Percentiles rank a stretch among this genome's conserved stretches.
phyloP scores from a whole-genome alignment of 1,140 invertebrate species.

The Pantala flavescens region DNA sequence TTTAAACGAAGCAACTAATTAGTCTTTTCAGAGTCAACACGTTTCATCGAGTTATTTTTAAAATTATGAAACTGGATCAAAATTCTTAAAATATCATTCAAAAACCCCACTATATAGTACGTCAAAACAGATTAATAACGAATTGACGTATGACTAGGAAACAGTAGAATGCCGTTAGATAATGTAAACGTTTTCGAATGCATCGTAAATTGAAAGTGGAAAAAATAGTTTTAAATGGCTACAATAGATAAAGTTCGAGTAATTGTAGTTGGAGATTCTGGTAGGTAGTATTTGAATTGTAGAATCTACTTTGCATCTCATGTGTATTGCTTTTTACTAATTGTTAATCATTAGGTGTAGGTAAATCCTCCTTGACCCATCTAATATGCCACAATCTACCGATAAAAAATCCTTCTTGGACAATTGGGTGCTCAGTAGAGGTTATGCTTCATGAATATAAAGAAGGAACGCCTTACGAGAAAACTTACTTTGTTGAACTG shows the following conservation, averaged over 20 bases:
- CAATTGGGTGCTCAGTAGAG: slow-evolving; percentile 89
- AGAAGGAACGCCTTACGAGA: slow-evolving; percentile 83
- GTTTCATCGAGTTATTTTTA: too few species aligned
- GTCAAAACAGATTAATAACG: too few species aligned
- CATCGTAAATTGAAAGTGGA: too few species aligned
- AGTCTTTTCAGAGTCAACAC: too few species aligned
- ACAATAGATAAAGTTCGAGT: slow-evolving; percentile 81
- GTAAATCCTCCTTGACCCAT: slow-evolving; percentile 89
- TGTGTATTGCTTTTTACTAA: slow-evolving; percentile 8
- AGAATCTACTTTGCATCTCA: slow-evolving; percentile 2
- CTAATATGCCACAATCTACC: slow-evolving; percentile 80
- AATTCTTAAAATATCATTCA: too few species aligned
- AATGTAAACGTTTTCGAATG: too few species aligned
- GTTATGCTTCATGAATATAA: slow-evolving; percentile 93
- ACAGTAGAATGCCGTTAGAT: too few species aligned
- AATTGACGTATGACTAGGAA: too few species aligned
- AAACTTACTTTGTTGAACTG: slow-evolving; percentile 86
- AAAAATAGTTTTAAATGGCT: slow-evolving; percentile 41
- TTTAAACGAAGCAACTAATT: too few species aligned
- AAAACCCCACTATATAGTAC: too few species aligned
- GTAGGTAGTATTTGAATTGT: slow-evolving; percentile 36
- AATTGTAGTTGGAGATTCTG: slow-evolving; percentile 85
- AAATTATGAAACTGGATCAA: too few species aligned
- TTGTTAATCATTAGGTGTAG: slow-evolving; percentile 56
- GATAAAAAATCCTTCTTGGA: slow-evolving; percentile 77